A percentile compares a stretch with the other conserved stretches of the same genome.
Conservation (phyloP, 2,113 vertebrate genomes). For the Martes martes region DNA sequence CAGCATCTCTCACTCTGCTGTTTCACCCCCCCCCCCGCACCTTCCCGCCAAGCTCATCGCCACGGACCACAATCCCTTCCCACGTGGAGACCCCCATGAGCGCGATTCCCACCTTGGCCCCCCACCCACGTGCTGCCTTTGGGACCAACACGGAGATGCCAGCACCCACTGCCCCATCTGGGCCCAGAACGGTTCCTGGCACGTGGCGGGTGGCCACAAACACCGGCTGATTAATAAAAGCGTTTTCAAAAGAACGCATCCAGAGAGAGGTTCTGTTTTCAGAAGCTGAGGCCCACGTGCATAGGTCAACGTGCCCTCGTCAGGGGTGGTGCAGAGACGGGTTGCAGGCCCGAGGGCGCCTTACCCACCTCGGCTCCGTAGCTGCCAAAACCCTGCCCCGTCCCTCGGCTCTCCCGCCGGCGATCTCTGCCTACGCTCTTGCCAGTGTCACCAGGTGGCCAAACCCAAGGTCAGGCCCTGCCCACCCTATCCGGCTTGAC, state of each 20-base stretch:
- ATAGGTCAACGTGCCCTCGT: fast-evolving
- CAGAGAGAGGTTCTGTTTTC: not conserved
- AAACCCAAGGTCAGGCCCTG: not conserved
- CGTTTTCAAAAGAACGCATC: not conserved
- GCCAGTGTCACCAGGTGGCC: no score
- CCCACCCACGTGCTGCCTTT: not conserved
- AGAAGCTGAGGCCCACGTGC: not conserved
- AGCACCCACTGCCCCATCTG: no score
- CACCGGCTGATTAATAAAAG: not conserved
- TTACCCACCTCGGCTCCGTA: not conserved
- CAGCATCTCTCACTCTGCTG: not conserved
- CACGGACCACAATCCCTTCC: fast-evolving
- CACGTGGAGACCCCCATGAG: not conserved
- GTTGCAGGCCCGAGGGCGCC: no score
- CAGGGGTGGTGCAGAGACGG: not conserved
- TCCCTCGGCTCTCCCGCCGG: not conserved
- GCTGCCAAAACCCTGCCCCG: fast-evolving
- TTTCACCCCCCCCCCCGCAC: no score
- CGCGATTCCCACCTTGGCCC: fast-evolving
- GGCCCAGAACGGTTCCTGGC: not conserved
- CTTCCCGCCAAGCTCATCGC: not conserved
- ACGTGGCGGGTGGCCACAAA: not conserved
- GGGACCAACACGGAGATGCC: no score
- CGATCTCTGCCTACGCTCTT: not conserved
- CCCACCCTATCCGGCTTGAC: not conserved